Evolutionary conservation across 2,888 invertebrate species (phyloP).

Genomic region (Ormyrus rosae): DNA sequence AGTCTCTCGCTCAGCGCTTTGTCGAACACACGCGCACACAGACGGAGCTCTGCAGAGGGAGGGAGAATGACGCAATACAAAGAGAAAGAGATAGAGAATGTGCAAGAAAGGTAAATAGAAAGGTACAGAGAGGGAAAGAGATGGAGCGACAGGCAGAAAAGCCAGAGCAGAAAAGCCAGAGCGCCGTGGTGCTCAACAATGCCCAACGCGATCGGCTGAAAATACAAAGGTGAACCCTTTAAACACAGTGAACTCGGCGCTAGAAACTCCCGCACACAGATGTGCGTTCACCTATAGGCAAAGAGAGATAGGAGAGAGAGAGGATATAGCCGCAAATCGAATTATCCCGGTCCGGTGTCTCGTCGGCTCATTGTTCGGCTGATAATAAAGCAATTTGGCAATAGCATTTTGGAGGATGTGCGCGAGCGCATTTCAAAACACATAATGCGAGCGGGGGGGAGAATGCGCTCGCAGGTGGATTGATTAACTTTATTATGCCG

Average conservation of each 20-base stretch:
- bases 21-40: background rate
- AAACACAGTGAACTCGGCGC: slow-evolving; percentile 31
- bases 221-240: slow-evolving; percentile 51
- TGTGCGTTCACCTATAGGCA: background rate
- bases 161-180: background rate
- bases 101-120: background rate
- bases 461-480: slow-evolving; percentile 28
- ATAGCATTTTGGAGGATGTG: slow-evolving; percentile 41
- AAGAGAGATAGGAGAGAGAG: slow-evolving; percentile 9
- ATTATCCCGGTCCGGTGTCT: slow-evolving; percentile 49
- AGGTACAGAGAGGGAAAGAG: background rate
- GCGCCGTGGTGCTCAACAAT: slow-evolving; percentile 39
- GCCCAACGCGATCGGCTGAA: slow-evolving; percentile 51
- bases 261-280: slow-evolving; percentile 25
- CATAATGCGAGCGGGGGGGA: slow-evolving; percentile 37
- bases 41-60: background rate
- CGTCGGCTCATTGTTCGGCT: slow-evolving; percentile 53
- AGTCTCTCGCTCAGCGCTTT: slow-evolving; percentile 14
- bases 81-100: background rate
- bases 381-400: slow-evolving; percentile 54
- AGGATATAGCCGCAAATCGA: slow-evolving; percentile 49
- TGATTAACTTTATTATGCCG: slow-evolving; percentile 50
- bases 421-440: slow-evolving; percentile 20
- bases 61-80: slow-evolving; percentile 11
- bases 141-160: slow-evolving; percentile 7